phyloP scores from a whole-genome alignment of 2,797 vertebrate species.

The Urophycis tenuis region DNA sequence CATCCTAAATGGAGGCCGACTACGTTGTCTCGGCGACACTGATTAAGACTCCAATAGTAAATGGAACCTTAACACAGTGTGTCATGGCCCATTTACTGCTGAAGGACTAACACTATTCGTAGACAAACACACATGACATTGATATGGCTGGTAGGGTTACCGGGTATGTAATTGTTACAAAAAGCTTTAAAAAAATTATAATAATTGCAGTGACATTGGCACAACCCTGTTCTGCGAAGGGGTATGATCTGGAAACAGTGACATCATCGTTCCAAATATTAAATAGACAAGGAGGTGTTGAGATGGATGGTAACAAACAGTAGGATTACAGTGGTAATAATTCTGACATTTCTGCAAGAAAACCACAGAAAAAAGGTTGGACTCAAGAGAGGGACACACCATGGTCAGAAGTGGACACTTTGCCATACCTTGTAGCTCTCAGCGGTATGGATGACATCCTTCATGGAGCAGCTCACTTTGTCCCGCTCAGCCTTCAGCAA shows the following conservation, averaged over 20 bases:
- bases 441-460: conserved; percentile 87
- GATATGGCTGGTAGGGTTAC: neutral
- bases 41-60: neutral
- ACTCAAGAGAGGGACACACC: neutral
- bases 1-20: conserved; percentile 3
- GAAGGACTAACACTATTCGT: neutral
- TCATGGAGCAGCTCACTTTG: conserved; percentile 79
- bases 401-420: neutral
- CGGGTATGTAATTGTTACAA: neutral
- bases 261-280: neutral
- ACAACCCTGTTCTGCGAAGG: too few species aligned
- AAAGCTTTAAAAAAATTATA: neutral
- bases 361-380: neutral
- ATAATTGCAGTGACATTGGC: too few species aligned
- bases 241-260: neutral
- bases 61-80: neutral
- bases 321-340: neutral
- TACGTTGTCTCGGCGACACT: neutral
- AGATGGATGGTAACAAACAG: neutral
- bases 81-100: neutral
- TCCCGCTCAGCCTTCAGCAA: conserved; percentile 75
- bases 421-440: conserved; percentile 87
- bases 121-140: neutral
- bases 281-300: neutral
- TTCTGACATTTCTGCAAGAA: neutral